Evolutionary conservation across 1,140 invertebrate genomes (phyloP), one percentile per base, ranked within the genome.

Genomic region (Caenorhabditis inopinata): DNA sequence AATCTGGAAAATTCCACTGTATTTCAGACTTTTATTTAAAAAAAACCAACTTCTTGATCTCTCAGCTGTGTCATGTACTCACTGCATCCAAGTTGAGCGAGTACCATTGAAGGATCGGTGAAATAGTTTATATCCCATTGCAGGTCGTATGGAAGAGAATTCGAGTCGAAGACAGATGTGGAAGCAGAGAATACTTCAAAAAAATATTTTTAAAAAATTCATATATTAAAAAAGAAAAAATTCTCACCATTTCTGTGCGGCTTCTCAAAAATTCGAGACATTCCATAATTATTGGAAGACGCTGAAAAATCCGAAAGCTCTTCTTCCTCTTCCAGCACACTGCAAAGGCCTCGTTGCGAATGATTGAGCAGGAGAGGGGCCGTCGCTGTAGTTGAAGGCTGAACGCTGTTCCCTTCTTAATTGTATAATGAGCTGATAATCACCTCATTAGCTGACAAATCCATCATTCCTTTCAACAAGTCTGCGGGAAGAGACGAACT

Each of bases 401-500:
- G 32, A 42, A 62, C 38, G 21, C 46, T 2, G 1, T 38, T 38
- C 42, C 16, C 5, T 32, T 4, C 9, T 7, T 2, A 21, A 5
- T 35, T 21, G 42, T 38, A 74, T 74, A 12, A 2, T 2, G 53
- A 35, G 25, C 3, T 9, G 12, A 38, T 68, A 68, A 14, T 68
- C 9, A 74, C 35, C 7, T 47, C 74, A 11, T 29, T 48, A 11
- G 47, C 21, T 1, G 75, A 38, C 35, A 76, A 68, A 38, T 68
- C 58, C 58, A 68, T 42, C 58, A 68, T 68, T 18, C 58, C 80
- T 47, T 84, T 83, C 3, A 87, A 75, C 5, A 88, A 62, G 46
- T 88, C 86, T 16, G 87, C 81, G 51, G 87, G 87, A 29, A 87
- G 73, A 35, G 87, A 87, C 75, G 62, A 84, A 76, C 83, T 85